These are phyloP conservation scores for Pristionchus maxplancki DNA, from an alignment of 2,888 invertebrate species.

Conservation along the genomic window DNA sequence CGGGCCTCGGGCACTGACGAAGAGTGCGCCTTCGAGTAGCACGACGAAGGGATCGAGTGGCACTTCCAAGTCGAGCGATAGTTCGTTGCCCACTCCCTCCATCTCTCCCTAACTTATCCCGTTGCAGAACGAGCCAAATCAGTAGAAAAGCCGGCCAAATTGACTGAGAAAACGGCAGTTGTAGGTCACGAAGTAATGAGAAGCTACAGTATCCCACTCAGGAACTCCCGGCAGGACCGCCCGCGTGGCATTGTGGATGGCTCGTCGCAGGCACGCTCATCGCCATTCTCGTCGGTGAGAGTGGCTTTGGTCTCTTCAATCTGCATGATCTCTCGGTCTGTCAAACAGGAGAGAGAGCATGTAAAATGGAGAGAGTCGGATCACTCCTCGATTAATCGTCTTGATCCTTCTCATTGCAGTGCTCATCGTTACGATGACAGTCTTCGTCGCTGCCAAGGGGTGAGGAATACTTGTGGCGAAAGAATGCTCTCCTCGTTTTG, in stretches of 20 bases:
- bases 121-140: too few species aligned
- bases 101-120: background rate
- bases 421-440: background rate
- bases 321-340: too few species aligned
- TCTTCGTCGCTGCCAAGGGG: background rate
- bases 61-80: background rate
- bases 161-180: background rate
- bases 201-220: too few species aligned
- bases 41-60: background rate
- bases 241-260: slow-evolving; percentile 7
- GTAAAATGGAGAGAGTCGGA: too few species aligned
- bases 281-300: background rate
- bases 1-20: background rate
- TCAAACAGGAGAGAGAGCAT: too few species aligned
- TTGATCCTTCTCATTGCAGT: background rate
- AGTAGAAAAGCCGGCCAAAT: too few species aligned
- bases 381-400: too few species aligned
- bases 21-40: background rate
- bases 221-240: background rate
- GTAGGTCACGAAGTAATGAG: background rate
- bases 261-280: background rate
- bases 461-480: too few species aligned
- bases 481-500: too few species aligned
- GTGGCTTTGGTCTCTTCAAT: too few species aligned
- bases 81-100: background rate